These are phyloP conservation scores for Cranoglanis bouderius DNA, from an alignment of 2,113 vertebrate species.

Conservation along the genomic window DNA sequence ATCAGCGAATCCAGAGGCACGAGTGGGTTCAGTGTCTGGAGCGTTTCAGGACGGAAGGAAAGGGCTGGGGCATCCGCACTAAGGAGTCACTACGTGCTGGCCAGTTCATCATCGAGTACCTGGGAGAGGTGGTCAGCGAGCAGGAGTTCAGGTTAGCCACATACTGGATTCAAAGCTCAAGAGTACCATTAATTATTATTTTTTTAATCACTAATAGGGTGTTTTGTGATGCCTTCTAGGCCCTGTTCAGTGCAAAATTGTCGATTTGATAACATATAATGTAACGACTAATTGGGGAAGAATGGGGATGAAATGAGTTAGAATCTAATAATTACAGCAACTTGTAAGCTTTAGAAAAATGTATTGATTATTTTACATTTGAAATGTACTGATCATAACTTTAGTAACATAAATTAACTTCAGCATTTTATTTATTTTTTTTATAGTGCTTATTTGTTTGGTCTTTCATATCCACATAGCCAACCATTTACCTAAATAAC, in stretches of 20 bases:
- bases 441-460: background rate
- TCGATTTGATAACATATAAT: background rate
- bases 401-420: background rate
- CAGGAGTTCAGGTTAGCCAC: constrained; percentile 88
- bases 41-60: constrained; percentile 93
- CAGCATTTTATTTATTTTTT: background rate
- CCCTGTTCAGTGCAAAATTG: background rate
- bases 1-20: constrained; percentile 95
- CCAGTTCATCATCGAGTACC: constrained; percentile 98
- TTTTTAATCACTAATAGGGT: background rate
- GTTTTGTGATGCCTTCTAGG: background rate
- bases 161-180: background rate
- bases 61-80: constrained; percentile 98
- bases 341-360: background rate
- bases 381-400: background rate
- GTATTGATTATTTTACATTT: background rate
- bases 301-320: background rate
- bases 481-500: background rate
- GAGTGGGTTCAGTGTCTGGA: constrained; percentile 98
- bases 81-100: constrained; percentile 89
- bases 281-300: background rate
- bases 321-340: background rate
- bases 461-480: background rate
- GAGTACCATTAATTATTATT: too few species aligned
- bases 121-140: constrained; percentile 97